A percentile compares a stretch with the other conserved stretches of the same genome.
These are phyloP conservation scores for Xenopus borealis DNA, from an alignment of 2,113 vertebrate species.

Conservation along the genomic window DNA sequence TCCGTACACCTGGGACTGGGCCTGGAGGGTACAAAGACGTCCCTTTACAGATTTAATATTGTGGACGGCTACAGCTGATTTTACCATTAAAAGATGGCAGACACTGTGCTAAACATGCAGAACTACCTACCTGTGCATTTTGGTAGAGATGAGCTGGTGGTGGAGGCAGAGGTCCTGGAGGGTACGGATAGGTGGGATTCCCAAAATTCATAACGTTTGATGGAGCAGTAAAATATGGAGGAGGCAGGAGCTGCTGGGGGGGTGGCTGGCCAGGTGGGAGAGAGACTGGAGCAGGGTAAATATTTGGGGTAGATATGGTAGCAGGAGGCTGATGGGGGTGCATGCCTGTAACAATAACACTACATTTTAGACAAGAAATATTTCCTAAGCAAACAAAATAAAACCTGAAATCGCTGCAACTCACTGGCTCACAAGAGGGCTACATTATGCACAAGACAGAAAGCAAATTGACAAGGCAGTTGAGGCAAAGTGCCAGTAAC, in stretches of 20 bases:
- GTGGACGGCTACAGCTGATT: too few relatives aligned
- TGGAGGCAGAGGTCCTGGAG: conserved; percentile 75
- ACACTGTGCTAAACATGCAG: too few relatives aligned
- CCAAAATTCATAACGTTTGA: conserved; percentile 93
- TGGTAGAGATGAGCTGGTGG: conserved; percentile 84
- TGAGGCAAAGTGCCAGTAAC: too few relatives aligned
- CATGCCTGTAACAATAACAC: conserved; percentile 68
- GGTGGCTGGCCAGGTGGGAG: conserved; percentile 81
- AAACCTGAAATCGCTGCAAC: too few relatives aligned
- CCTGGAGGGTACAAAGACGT: conserved; percentile 48
- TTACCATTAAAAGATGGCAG: too few relatives aligned
- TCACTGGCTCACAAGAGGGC: too few relatives aligned
- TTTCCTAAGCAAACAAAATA: too few relatives aligned
- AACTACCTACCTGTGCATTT: conserved; percentile 79
- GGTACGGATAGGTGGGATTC: conserved; percentile 82
- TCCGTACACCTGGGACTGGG: conserved; percentile 91
- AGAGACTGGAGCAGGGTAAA: conserved; percentile 83
- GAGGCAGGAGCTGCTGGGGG: conserved; percentile 83
- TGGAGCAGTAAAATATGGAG: conserved; percentile 89
- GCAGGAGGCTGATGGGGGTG: conserved; percentile 90
- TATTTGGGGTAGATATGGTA: conserved; percentile 81
- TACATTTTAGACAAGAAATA: neutral
- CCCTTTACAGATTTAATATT: too few relatives aligned
- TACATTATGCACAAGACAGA: too few relatives aligned
- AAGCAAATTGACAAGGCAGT: too few relatives aligned